Evolutionary conservation across 2,797 vertebrate species (phyloP).

Genomic region (Gallinago stenura): DNA sequence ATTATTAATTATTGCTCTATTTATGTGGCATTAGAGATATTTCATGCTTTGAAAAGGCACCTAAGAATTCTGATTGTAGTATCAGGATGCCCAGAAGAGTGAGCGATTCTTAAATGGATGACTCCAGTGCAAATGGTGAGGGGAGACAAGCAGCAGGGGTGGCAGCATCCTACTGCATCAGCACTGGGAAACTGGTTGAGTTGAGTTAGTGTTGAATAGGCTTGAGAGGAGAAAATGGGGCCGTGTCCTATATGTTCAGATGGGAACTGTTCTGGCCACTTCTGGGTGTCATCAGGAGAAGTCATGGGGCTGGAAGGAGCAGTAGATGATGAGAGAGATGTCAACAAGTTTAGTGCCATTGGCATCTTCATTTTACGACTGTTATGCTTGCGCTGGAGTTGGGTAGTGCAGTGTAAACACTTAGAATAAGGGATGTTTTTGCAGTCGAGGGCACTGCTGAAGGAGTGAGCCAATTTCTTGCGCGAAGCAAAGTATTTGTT

Average conservation of each 20-base stretch:
- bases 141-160: background rate
- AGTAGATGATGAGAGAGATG: background rate
- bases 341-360: background rate
- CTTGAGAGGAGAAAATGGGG: background rate
- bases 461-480: background rate
- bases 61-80: background rate
- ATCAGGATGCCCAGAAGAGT: background rate
- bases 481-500: background rate
- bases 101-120: background rate
- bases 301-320: background rate
- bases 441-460: background rate
- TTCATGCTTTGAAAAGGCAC: background rate
- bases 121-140: background rate
- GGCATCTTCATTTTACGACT: background rate
- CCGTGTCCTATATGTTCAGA: accelerated
- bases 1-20: background rate
- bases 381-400: background rate
- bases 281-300: background rate
- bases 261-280: background rate
- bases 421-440: background rate
- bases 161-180: background rate
- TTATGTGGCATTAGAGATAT: background rate
- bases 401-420: background rate
- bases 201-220: background rate
- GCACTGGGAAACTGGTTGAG: background rate